Conservation (phyloP, 2,797 vertebrate genomes). For the Bufotes viridis region DNA sequence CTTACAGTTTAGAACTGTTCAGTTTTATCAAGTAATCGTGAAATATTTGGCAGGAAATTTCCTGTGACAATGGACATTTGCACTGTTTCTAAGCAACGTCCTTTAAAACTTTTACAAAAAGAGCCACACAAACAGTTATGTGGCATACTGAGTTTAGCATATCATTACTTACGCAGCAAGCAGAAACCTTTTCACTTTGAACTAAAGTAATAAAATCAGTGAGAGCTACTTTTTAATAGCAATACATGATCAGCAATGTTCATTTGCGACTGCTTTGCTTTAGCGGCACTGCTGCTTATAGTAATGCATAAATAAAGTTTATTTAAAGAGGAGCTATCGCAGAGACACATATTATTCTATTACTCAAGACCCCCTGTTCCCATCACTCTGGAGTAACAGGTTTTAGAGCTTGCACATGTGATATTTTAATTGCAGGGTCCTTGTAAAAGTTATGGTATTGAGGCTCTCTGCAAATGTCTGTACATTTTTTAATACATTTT, state of each 20-base stretch:
- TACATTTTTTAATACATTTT: no score
- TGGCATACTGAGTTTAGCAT: neutral
- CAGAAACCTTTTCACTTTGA: neutral
- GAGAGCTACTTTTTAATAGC: neutral
- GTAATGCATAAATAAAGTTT: neutral
- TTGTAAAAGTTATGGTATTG: no score
- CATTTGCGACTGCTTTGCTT: neutral
- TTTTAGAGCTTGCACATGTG: no score
- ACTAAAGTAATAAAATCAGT: neutral
- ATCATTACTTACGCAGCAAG: neutral
- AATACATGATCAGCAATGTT: neutral
- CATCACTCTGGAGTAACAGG: no score
- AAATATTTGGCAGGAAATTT: conserved; percentile 28
- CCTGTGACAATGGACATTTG: conserved; percentile 29
- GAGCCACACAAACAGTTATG: conserved; percentile 10
- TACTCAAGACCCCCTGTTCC: no score
- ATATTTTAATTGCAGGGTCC: no score
- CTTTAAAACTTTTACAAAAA: conserved; percentile 9
- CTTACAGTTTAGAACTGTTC: neutral
- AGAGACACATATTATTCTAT: no score
- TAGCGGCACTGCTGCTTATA: neutral
- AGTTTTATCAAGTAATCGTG: conserved; percentile 13
- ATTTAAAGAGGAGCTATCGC: neutral
- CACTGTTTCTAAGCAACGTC: conserved; percentile 29
- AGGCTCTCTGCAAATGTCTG: no score